A percentile compares a stretch with the other conserved stretches of the same genome.
phyloP scores from a whole-genome alignment of 2,113 vertebrate species.

The Spheniscus mendiculus region DNA sequence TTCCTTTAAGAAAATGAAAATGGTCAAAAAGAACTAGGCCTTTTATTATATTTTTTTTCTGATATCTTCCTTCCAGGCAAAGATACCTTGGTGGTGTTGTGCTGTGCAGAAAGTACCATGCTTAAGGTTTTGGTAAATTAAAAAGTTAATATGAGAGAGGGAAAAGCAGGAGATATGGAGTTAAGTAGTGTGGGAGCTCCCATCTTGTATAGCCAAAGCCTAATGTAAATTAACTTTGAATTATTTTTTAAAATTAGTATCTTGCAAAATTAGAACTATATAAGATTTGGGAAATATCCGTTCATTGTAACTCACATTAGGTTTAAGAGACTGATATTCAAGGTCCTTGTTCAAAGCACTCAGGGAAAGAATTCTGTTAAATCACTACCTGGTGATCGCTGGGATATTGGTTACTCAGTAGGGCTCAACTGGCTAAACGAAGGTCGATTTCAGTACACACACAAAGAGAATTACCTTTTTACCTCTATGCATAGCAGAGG shows the following conservation, averaged over 20 bases:
- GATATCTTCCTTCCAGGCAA: neutral
- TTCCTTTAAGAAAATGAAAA: neutral
- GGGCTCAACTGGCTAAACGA: accelerated
- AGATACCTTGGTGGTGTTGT: neutral
- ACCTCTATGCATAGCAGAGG: neutral
- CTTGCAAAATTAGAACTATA: neutral
- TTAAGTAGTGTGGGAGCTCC: neutral
- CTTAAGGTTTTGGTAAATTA: neutral
- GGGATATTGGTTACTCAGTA: neutral
- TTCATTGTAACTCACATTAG: neutral
- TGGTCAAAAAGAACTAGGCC: neutral
- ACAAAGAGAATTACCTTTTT: neutral
- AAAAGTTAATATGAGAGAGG: neutral
- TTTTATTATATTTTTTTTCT: neutral
- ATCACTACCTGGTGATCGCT: accelerated
- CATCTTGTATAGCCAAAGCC: neutral
- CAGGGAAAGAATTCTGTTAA: neutral
- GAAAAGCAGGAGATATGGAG: neutral
- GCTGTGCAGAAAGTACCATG: neutral
- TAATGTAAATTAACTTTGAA: neutral
- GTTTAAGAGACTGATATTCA: neutral
- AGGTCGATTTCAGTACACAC: neutral
- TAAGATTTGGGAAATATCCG: neutral
- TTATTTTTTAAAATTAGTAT: neutral
- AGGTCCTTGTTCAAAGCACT: neutral